Base-by-base conservation (phyloP, 2,113 vertebrate genomes). In the Tichodroma muraria region DNA sequence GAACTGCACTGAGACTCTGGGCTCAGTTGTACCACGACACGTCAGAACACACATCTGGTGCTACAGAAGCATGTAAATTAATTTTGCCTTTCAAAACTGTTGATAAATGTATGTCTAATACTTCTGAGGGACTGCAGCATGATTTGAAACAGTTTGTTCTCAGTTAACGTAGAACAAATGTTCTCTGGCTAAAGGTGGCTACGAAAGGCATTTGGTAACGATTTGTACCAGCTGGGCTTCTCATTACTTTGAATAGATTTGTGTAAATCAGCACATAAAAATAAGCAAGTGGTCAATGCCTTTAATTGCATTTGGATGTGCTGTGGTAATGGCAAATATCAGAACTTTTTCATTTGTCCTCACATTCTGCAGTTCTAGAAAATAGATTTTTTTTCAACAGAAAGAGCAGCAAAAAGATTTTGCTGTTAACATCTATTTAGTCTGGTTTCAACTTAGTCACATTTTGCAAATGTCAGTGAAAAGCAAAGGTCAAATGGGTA, bases 61-160 rank as follows among this genome's bases (percentile, higher is more conserved):
- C 28, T 20, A 91, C 89, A 87, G 88, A 90, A 97, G 93, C 72
- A 52, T 30, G 73, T 63, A 94, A 90, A 88, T 95, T 84, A 93
- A 85, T 84, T 78, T 76, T 91, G 82, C 85, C 92, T 71, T 93
- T 91, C 87, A 80, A 91, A 96, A 78, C 79, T 66, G 78, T 65
- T 85, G 90, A 90, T 86, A 65, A 94, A 96, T 90, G 85, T 64
- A 49, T 81, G 88, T 73, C 69, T 75, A 71, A 90, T 95, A 79
- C 65, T 95, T 97, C 85, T 79, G 83, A 96, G 96, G 92, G 88
- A 66, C 81, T 93, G 61, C 65, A 75, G 80, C 40, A 59, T 35
- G 81, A 90, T 95, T 89, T 63, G 88, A 97, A 97, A 95, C 91
- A 75, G 93, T 91, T 94, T 96, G 89, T 96, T 96, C 85, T 96